These are phyloP conservation scores for Planiliza haematocheilus DNA, from an alignment of 2,113 vertebrate genomes.

Conservation along the genomic window DNA sequence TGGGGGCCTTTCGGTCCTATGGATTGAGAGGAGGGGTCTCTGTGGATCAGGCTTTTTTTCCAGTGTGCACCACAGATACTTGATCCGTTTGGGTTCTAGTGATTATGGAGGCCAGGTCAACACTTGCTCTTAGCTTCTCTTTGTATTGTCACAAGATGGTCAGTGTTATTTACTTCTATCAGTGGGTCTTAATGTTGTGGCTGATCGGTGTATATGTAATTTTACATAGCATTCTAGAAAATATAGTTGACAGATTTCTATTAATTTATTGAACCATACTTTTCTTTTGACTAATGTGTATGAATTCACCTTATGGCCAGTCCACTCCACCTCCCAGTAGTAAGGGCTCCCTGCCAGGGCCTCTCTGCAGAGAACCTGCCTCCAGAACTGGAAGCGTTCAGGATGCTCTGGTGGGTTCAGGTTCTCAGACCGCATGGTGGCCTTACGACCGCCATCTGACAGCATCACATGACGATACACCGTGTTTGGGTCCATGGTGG, in stretches of 20 bases:
- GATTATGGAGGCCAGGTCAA: too few species aligned
- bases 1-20: too few species aligned
- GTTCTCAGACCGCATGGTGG: constrained; percentile 73
- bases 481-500: constrained; percentile 79
- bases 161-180: too few species aligned
- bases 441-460: constrained; percentile 71
- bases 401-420: constrained; percentile 75
- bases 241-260: background rate
- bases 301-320: constrained; percentile 75
- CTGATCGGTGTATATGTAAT: too few species aligned
- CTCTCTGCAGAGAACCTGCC: constrained; percentile 82
- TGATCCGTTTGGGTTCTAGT: too few species aligned
- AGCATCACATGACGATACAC: constrained; percentile 79
- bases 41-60: too few species aligned
- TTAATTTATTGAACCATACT: too few species aligned
- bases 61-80: too few species aligned
- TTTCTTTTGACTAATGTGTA: background rate
- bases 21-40: too few species aligned
- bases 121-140: too few species aligned
- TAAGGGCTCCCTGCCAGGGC: constrained; percentile 80
- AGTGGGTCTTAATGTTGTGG: too few species aligned
- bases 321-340: constrained; percentile 87
- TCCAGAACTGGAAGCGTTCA: constrained; percentile 83
- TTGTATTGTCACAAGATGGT: too few species aligned
- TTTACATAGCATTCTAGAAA: background rate